A percentile compares a stretch with the other conserved stretches of the same genome.
These are phyloP conservation scores for Neodiprion pinetum DNA, from an alignment of 1,140 invertebrate species.

Conservation along the genomic window DNA sequence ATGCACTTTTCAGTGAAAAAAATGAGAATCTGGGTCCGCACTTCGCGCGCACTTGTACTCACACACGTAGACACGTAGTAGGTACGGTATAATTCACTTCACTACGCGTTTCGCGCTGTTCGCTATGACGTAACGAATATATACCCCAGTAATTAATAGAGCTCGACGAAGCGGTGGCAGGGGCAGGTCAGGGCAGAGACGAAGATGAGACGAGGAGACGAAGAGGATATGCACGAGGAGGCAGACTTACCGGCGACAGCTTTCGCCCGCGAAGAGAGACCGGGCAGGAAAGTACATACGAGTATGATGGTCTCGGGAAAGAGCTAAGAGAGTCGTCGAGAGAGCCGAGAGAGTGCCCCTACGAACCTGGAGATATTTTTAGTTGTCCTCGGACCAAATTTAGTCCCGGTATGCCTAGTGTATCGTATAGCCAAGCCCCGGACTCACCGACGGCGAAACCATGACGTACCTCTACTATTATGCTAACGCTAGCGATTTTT, in stretches of 20 bases:
- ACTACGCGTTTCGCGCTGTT: neutral
- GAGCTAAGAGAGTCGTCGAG: neutral
- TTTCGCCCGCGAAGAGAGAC: slow-evolving; percentile 26
- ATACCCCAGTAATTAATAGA: neutral
- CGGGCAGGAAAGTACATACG: neutral
- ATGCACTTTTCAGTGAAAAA: too few relatives aligned
- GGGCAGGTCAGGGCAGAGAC: slow-evolving; percentile 27
- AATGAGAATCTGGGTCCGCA: too few relatives aligned
- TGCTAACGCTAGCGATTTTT: too few relatives aligned
- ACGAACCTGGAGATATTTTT: neutral
- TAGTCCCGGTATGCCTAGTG: slow-evolving; percentile 48
- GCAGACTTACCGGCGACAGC: slow-evolving; percentile 42
- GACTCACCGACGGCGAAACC: neutral
- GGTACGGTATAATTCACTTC: too few relatives aligned
- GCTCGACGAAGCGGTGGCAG: slow-evolving; percentile 24
- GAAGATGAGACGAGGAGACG: slow-evolving; percentile 16
- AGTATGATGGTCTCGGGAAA: neutral
- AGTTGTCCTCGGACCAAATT: slow-evolving; percentile 51
- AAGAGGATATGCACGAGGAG: slow-evolving; percentile 26
- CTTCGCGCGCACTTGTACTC: too few relatives aligned
- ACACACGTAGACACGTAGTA: too few relatives aligned
- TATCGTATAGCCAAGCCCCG: slow-evolving; percentile 52
- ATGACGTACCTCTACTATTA: too few relatives aligned
- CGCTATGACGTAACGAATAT: neutral
- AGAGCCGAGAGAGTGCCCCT: neutral